Base-by-base conservation (phyloP, 92 coral and sea anemone species). In the Umimayanthus kanabou region DNA sequence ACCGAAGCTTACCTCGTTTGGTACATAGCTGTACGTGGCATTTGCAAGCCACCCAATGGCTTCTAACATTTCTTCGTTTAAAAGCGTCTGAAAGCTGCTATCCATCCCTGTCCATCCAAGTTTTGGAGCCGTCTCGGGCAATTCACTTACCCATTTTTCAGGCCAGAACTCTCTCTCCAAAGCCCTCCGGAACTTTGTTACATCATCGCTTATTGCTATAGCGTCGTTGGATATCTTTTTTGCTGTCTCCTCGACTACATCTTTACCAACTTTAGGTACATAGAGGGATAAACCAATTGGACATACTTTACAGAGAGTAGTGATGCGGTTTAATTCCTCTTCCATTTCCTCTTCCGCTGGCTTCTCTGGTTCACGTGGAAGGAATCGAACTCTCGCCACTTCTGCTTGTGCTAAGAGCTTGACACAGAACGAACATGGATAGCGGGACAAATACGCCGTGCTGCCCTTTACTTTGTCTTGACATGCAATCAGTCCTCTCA, bases 351-450 rank as follows among this genome's bases (percentile, higher is more conserved):
- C 1, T 2, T 23, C 5, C n/a, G 6, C 64, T 47, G 53, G 53
- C 67, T 85, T 77, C 61, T 93, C 94, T 26, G 96, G 94, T 77
- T 93, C 94, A 37, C 72, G 89, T 6, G 96, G 94, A 28, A 91
- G 90, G 80, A 77, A 93, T 9, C 66, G 88, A 33, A 93, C 92
- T 76, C 81, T 74, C 14, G 74, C 49, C 28, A 93, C 80, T 14
- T 91, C 94, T 26, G 93, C 88, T 73, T 91, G 92, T 16, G 90
- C 88, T 9, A 92, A 88, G 11, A 93, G 92, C 81, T 93, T 93
- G 11, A 89, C 82, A 85, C 96, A 93, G 57, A 82, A 89, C n/a
- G 93, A 74, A 33, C 96, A 93, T 15, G 96, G 96, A 67, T 92
- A 82, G 10, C 96, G 88, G 18, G 96, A 93, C 39, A 93, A 30